Evolutionary conservation across 2,113 vertebrate species (phyloP).

Genomic region (Alexandromys fortis): DNA sequence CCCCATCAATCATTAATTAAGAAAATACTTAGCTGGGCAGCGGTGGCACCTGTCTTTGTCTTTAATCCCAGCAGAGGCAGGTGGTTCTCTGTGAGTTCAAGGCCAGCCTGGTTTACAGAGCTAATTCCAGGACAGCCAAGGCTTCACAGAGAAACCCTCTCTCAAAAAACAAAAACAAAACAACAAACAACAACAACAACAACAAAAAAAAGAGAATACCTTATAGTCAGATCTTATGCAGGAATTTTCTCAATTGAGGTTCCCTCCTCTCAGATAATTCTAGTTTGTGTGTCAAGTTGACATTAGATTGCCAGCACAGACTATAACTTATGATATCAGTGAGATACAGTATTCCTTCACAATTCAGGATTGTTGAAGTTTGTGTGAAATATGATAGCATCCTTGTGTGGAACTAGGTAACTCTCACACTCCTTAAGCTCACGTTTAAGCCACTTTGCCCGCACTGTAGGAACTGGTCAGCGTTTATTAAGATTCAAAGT

Average conservation of each 20-base stretch:
- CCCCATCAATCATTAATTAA: neutral
- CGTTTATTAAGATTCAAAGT: slow-evolving; percentile 8
- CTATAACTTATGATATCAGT: neutral
- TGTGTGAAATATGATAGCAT: neutral
- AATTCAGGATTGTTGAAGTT: neutral
- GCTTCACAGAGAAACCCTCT: neutral
- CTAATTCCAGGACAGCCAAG: neutral
- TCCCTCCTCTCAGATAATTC: neutral
- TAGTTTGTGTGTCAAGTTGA: neutral
- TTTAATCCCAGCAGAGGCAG: too few relatives aligned
- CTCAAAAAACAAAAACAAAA: neutral
- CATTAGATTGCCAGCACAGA: neutral
- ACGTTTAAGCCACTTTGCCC: neutral
- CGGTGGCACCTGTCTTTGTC: too few relatives aligned
- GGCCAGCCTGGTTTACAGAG: neutral
- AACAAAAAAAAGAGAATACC: neutral
- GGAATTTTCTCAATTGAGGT: neutral
- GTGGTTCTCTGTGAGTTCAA: neutral
- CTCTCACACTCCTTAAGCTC: neutral
- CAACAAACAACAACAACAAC: too few relatives aligned
- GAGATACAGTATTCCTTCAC: neutral
- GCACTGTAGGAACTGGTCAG: neutral
- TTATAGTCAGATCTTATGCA: neutral
- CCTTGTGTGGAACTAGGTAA: neutral
- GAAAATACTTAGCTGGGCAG: neutral